Base-by-base conservation (phyloP, 2,888 invertebrate genomes). In the Megastigmus dorsalis region DNA sequence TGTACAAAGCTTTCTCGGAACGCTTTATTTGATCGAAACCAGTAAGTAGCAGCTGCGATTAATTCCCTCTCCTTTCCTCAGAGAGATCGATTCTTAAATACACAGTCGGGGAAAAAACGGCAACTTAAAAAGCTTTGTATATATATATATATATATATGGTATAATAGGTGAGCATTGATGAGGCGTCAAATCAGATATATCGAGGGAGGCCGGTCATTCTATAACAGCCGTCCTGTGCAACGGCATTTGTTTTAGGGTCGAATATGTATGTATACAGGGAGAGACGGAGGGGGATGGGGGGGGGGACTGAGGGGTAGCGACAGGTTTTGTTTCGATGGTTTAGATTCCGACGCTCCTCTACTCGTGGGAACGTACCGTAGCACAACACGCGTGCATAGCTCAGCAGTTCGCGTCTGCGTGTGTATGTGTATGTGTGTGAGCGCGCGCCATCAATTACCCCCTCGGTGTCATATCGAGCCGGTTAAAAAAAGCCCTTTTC, bases 241-340 rank as follows among this genome's bases (percentile, higher is more conserved):
- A 79, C 78, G 79, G 78, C 77, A 82, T 82, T 81, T 79, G 79
- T 81, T 79, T 79, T 78, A 79, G 52, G 48, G n/a, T n/a, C n/a
- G n/a, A n/a, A n/a, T n/a, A n/a, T n/a, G n/a, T n/a, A n/a, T n/a
- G n/a, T n/a, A n/a, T n/a, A n/a, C n/a, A n/a, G n/a, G 6, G 28
- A n/a, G n/a, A 18, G 18, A 33, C 9, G 18, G 18, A 18, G 15
- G 38, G 33, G 55, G 55, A n/a, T 13, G 10, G 36, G 10, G 28
- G 20, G 36, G 15, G 7, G 4, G 18, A 5, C 20, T 3, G 13
- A 30, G 18, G 23, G 18, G n/a, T n/a, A n/a, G 41, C 38, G 63
- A 71, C 79, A 77, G 81, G 83, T 85, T 85, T 85, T 85, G 83
- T 84, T 86, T 86, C 83, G 83, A 81, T 82, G 81, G 83, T 86